These are phyloP conservation scores for Rafetus swinhoei DNA, from an alignment of 2,113 vertebrate species.

Conservation along the genomic window DNA sequence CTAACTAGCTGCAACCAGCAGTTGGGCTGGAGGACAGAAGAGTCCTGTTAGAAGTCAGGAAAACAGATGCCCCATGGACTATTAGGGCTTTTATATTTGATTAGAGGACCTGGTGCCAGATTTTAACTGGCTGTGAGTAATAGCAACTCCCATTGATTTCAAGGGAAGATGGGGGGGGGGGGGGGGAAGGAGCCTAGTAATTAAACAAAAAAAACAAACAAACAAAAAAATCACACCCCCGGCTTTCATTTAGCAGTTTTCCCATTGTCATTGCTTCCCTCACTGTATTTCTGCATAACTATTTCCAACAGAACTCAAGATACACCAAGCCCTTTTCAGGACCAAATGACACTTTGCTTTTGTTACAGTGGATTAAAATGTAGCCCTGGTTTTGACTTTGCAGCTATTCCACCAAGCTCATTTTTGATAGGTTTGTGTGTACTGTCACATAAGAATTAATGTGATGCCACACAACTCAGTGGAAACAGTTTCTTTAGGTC, in stretches of 20 bases:
- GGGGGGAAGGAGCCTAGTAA: too few species aligned
- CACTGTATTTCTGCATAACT: not conserved
- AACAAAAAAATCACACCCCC: constrained; percentile 1
- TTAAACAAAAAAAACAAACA: too few species aligned
- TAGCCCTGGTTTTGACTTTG: not conserved
- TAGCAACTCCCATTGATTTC: not conserved
- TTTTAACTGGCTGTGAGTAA: not conserved
- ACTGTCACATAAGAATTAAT: not conserved
- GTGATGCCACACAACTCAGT: not conserved
- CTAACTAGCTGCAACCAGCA: not conserved
- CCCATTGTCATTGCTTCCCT: not conserved
- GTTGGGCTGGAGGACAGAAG: not conserved
- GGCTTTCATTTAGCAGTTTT: not conserved
- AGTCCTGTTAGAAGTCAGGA: not conserved
- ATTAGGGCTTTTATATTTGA: constrained; percentile 23
- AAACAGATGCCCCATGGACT: not conserved
- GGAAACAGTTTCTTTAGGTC: not conserved
- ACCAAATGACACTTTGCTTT: not conserved
- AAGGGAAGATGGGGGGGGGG: not conserved
- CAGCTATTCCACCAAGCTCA: not conserved
- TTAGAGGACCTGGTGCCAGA: not conserved
- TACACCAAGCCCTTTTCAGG: not conserved
- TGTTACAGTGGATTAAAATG: not conserved
- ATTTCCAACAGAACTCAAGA: not conserved
- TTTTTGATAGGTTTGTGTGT: not conserved